Base-by-base conservation (phyloP, 2,113 vertebrate genomes). In the Grus americana region DNA sequence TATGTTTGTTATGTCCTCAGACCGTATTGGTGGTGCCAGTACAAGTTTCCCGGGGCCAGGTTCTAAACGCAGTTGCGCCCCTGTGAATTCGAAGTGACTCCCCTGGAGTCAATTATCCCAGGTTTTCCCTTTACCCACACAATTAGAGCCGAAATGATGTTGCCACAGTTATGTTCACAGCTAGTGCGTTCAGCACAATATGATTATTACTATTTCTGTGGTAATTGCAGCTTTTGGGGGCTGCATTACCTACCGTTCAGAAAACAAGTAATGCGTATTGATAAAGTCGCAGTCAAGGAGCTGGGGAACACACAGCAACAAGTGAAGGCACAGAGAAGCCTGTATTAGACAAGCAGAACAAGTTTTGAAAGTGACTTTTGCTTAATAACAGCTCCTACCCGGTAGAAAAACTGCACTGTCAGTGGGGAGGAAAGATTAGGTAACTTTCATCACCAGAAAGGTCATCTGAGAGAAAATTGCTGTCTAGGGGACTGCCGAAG, bases 391-490 rank as follows among this genome's bases (percentile, higher is more conserved):
- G 3, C 23, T 95, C 40, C 50, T 38, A 66, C 21, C 26, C 11
- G 1, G 27, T 3, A 72, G 70, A 86, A 95, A 95, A 95, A 90
- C 54, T 65, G 72, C 61, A 17, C 50, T 61, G 79, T 68, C 85
- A 74, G 79, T 54, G 59, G 34, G 44, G 55, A 88, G 73, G 65
- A 74, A 66, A 12, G 8, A 76, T 86, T 36, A 84, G 32, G 54
- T 44, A 80, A 46, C 65, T 89, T 94, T n/a, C 65, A 73, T 72
- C 76, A 65, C 61, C 62, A 74, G 61, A 81, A 92, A 88, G 24
- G 38, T 46, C 42, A 3, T 73, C 65, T 44, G 70, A 63, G 65
- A 82, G 38, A 62, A 91, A 93, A 83, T 2, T 76, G 63, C 70
- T 79, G 68, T 92, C 71, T 90, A 57, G 68, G 46, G 71, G 66